Evolutionary conservation across 2,113 vertebrate species (phyloP).

Genomic region (Puma concolor): DNA sequence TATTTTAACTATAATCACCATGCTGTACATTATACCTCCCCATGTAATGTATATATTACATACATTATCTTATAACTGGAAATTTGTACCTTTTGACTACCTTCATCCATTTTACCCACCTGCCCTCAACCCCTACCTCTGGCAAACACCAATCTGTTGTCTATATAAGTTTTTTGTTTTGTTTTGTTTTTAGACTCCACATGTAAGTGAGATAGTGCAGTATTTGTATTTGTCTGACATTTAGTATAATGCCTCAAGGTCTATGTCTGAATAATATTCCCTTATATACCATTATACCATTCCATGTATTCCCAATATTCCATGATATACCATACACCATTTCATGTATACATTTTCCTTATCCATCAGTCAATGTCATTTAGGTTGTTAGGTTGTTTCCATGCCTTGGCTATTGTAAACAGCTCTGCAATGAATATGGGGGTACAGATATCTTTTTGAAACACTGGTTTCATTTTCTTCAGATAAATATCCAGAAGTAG

Average conservation of each 20-base stretch:
- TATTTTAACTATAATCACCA: not conserved
- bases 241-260: not conserved
- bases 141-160: not conserved
- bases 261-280: not conserved
- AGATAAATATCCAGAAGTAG: not conserved
- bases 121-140: not conserved
- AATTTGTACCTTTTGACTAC: not conserved
- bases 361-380: not conserved
- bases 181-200: not conserved
- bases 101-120: not conserved
- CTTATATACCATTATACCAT: not conserved
- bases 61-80: not conserved
- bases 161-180: not conserved
- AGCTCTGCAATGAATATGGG: not conserved
- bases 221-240: not conserved
- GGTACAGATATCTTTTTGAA: not conserved
- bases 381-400: not conserved
- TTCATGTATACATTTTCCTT: not conserved
- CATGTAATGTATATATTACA: not conserved
- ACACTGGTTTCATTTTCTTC: not conserved
- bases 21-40: not conserved
- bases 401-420: not conserved
- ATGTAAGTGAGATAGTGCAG: not conserved
- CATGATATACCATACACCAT: not conserved
- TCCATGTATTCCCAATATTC: not conserved